These are phyloP conservation scores for Oceanodroma tethys DNA, from an alignment of 2,113 vertebrate genomes.

Conservation along the genomic window DNA sequence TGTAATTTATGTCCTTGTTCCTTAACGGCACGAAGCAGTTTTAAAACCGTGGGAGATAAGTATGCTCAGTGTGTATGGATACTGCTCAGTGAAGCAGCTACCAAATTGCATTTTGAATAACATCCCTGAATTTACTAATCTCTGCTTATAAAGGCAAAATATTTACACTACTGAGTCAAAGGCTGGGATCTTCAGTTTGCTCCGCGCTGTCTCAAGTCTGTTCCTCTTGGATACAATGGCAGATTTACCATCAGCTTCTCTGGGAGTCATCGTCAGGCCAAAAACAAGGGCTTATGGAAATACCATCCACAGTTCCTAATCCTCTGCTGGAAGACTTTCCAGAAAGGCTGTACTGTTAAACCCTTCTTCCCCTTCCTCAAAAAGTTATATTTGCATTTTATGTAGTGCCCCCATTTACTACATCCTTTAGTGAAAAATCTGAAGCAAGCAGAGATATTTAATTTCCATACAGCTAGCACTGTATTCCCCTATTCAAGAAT, in stretches of 20 bases:
- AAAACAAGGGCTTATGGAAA: slow-evolving; percentile 49
- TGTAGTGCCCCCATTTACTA: background rate
- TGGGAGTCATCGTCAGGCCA: slow-evolving; percentile 30
- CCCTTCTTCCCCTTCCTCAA: background rate
- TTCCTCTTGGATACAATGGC: slow-evolving; percentile 48
- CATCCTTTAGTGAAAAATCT: background rate
- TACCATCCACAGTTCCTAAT: slow-evolving; percentile 35
- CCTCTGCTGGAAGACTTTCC: slow-evolving; percentile 27
- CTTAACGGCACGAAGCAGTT: background rate
- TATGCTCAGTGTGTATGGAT: background rate
- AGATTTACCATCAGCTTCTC: slow-evolving; percentile 45
- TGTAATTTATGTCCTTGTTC: background rate
- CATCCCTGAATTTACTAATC: slow-evolving; percentile 27
- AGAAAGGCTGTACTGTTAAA: background rate
- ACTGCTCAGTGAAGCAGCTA: slow-evolving; percentile 11
- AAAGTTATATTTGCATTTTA: background rate
- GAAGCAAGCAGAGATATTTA: background rate
- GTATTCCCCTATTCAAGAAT: background rate
- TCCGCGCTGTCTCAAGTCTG: slow-evolving; percentile 18
- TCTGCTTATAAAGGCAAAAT: slow-evolving; percentile 39
- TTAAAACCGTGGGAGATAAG: background rate
- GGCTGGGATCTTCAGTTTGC: slow-evolving; percentile 49
- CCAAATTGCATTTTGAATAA: slow-evolving; percentile 42
- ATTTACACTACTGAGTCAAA: slow-evolving; percentile 51
- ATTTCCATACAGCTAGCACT: background rate